Evolutionary conservation across 2,888 invertebrate species (phyloP), one percentile per base, ranked within the genome.

Genomic region (Patella depressa): DNA sequence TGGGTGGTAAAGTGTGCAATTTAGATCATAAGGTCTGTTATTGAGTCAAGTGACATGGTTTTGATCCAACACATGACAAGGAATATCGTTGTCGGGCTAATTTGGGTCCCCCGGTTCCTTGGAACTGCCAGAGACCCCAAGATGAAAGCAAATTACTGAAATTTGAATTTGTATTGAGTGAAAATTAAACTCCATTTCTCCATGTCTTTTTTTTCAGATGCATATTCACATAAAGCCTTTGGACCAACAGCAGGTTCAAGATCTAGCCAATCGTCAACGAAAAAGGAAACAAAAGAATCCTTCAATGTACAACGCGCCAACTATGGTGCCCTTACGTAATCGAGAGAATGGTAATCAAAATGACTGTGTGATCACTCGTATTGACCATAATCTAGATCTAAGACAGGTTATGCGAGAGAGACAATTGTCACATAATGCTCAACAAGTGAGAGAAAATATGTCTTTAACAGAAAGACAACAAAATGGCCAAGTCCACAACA

Each of bases 221-320:
- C 85, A 85, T 75, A 81, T 85, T 71, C 85, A 85, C 76, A 83
- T 84, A 79, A 84, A 84, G 77, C 82, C 84, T 53, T 74, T 84
- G 34, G 80, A 81, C 29, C 81, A 78, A 45, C 81, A 77, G 45
- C 78, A 77, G 34, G 19, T 78, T 12, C 75, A 78, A 9, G 78
- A 78, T 17, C 65, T 72, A 15, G 69, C 75, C n/a, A 75, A 75
- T 71, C 80, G 80, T 71, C 79, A 78, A 71, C 75, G 80, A 12
- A 72, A 53, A 53, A 80, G 81, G 71, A 80, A 80, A 57, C 80
- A 80, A 54, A 80, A 78, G 69, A 79, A 80, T 19, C 78, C 78
- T 54, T 78, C 79, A 69, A 78, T 79, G 70, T 77, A 75, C 65
- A 72, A 69, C 45, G 78, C 80, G n/a, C 83, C 81, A 15, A 81